These are phyloP conservation scores for Potamilus streckersoni DNA, from an alignment of 1,140 invertebrate species.

Conservation along the genomic window DNA sequence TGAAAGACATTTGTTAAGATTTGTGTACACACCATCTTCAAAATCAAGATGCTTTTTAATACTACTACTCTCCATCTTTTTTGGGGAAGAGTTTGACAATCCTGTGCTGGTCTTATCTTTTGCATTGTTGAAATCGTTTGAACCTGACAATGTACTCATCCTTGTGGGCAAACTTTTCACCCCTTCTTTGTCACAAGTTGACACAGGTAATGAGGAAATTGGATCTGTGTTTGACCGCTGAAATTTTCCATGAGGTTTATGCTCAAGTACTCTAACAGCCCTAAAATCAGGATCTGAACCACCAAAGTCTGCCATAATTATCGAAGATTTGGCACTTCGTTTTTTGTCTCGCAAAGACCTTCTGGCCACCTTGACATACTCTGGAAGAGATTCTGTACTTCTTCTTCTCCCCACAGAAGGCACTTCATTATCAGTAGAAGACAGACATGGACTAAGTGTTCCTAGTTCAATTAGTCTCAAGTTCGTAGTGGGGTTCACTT, in stretches of 20 bases:
- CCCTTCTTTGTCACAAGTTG: no score
- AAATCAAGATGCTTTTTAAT: constrained; percentile 28
- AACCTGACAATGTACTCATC: no score
- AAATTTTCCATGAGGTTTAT: constrained; percentile 7
- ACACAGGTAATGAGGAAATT: not conserved
- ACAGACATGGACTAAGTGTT: constrained; percentile 52
- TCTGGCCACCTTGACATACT: constrained; percentile 37
- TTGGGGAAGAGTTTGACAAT: not conserved
- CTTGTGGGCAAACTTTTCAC: no score
- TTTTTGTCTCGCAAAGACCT: constrained; percentile 26
- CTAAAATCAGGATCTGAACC: not conserved
- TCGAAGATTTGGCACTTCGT: constrained; percentile 13
- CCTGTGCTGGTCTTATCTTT: not conserved
- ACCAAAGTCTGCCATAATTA: constrained; percentile 30
- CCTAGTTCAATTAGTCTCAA: constrained; percentile 65
- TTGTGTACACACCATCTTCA: constrained; percentile 25
- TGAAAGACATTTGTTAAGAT: constrained; percentile 24
- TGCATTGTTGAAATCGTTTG: no score
- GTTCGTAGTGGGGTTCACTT: constrained; percentile 27
- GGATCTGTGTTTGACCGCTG: constrained; percentile 25
- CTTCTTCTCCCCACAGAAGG: constrained; percentile 52
- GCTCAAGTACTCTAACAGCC: not conserved
- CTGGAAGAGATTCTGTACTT: constrained; percentile 56
- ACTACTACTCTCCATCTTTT: not conserved
- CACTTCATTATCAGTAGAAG: constrained; percentile 7